These are phyloP conservation scores for Trypoxylus dichotomus DNA, from an alignment of 1,140 invertebrate genomes.

Conservation along the genomic window DNA sequence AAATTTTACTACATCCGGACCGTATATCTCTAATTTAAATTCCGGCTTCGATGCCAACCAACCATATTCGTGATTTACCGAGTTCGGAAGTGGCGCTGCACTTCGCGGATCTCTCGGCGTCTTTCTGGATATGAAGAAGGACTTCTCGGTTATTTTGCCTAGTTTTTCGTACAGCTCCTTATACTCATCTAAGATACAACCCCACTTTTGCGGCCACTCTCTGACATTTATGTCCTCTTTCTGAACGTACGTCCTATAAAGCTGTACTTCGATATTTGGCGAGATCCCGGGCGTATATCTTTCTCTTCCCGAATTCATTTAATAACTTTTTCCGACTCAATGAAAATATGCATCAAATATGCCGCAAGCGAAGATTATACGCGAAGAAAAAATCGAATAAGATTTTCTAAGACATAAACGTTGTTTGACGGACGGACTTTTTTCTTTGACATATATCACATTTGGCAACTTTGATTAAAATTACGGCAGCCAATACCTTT, in stretches of 20 bases:
- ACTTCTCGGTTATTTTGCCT: neutral
- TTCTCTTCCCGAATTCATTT: too few relatives aligned
- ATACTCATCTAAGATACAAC: slow-evolving; percentile 19
- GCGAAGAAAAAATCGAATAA: too few relatives aligned
- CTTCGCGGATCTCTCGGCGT: slow-evolving; percentile 30
- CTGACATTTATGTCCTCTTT: neutral
- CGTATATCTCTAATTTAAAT: slow-evolving; percentile 40
- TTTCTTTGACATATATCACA: neutral
- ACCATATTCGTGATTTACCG: slow-evolving; percentile 43
- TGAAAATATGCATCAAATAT: too few relatives aligned
- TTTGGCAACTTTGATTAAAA: too few relatives aligned
- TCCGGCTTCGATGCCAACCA: slow-evolving; percentile 38
- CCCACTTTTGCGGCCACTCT: slow-evolving; percentile 12
- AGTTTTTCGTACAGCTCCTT: neutral
- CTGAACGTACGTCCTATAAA: neutral
- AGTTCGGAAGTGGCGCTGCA: slow-evolving; percentile 33
- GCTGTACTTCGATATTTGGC: neutral
- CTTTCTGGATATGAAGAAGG: slow-evolving; percentile 7
- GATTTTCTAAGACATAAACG: too few relatives aligned
- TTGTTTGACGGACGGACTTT: neutral
- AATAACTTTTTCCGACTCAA: too few relatives aligned
- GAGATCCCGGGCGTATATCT: neutral
- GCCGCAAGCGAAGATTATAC: too few relatives aligned
- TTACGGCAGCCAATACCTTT: too few relatives aligned
- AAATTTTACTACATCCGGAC: slow-evolving; percentile 32